Evolutionary conservation across 2,113 vertebrate genomes (phyloP).

Genomic region (Emberiza fucata): DNA sequence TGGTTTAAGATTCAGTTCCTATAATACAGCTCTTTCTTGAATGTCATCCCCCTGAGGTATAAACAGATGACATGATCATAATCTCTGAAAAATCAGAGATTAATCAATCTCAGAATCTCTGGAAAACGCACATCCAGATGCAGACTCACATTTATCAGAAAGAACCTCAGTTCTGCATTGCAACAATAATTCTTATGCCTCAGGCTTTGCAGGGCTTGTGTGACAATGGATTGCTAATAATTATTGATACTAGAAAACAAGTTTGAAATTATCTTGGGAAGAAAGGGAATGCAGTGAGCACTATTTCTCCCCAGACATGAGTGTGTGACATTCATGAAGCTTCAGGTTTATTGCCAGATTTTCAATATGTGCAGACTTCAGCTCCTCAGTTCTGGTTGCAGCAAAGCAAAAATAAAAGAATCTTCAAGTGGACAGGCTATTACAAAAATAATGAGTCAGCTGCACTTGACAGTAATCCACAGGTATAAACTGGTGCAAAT

Average conservation of each 20-base stretch:
- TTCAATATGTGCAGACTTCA: background rate
- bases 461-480: background rate
- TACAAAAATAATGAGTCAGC: background rate
- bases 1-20: background rate
- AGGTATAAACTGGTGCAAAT: background rate
- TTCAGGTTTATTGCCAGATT: background rate
- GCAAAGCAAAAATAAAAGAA: background rate
- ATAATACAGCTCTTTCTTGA: background rate
- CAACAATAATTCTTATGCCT: background rate
- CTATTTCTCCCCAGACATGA: accelerated
- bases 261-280: background rate
- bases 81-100: background rate
- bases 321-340: background rate
- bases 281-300: background rate
- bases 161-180: background rate
- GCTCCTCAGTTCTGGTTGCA: background rate
- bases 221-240: background rate
- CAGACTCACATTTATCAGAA: background rate
- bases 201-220: background rate
- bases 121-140: background rate
- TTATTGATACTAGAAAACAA: background rate
- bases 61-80: background rate
- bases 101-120: background rate
- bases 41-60: background rate
- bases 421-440: background rate